Evolutionary conservation across 2,113 vertebrate species (phyloP), one percentile per base, ranked within the genome.

Genomic region (Oplegnathus fasciatus): DNA sequence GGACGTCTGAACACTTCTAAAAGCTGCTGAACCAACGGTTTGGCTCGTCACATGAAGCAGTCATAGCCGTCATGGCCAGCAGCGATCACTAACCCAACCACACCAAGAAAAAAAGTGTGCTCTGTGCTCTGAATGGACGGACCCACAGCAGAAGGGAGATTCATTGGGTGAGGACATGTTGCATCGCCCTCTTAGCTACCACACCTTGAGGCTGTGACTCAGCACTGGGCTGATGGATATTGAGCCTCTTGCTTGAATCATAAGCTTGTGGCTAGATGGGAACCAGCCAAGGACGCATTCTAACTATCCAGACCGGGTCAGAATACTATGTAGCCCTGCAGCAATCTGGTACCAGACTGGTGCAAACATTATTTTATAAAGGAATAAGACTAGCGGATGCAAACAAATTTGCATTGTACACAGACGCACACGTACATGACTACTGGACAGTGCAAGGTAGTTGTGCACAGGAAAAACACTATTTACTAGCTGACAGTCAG

Each of bases 401-500:
- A 66, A 32, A 65, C 6, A 64, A 60, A 13, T 54, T 26, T 28
- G 15, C 6, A n/a, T 57, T 57, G 62, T 64, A 32, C 20, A 34
- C 48, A 22, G 28, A 80, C 1, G 22, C 30, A 68, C 50, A 61
- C 46, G 42, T n/a, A 40, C 15, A 32, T 18, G 24, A 68, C 40
- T 20, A 64, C 9, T 54, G 64, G 54, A 80, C 58, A 61, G 37
- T 82, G 44, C 48, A 64, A 44, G 48, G 73, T 42, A 55, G 61
- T 68, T 86, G 61, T 75, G 44, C 65, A 54, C 32, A 57, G 65
- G 54, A 66, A 71, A 52, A 17, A 11, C 68, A 37, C 22, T 58
- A 42, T 90, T 85, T 69, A 61, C 44, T 15, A 50, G 50, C 60
- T 60, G 86, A 80, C 77, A 80, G 75, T 83, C 52, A 74, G 40